Percentiles rank a stretch among this genome's conserved stretches.
These are phyloP conservation scores for Sorex fumeus DNA, from an alignment of 2,113 vertebrate species.

Conservation along the genomic window DNA sequence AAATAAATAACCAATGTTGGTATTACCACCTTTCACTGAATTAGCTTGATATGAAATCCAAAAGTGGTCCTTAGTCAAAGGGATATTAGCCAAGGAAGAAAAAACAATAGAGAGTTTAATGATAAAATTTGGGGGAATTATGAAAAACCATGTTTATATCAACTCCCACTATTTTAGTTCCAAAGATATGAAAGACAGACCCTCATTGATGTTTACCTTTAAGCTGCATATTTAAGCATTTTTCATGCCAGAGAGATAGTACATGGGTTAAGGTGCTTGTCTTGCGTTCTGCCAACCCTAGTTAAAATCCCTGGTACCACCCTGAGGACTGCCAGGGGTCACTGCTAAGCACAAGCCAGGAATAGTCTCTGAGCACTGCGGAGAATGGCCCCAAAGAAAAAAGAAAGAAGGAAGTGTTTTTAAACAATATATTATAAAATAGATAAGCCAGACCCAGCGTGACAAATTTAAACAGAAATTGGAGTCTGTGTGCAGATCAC, in stretches of 20 bases:
- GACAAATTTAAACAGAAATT: background rate
- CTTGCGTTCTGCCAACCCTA: too few species aligned
- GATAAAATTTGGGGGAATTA: background rate
- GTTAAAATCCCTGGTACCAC: too few species aligned
- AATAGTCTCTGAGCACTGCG: background rate
- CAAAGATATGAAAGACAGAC: background rate
- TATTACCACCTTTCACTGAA: background rate
- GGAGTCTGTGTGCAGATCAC: background rate
- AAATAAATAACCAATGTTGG: background rate
- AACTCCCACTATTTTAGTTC: background rate
- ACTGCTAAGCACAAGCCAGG: too few species aligned
- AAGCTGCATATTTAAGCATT: background rate
- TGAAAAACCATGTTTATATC: background rate
- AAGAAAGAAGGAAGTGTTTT: background rate
- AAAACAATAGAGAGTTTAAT: background rate
- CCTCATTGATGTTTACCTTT: background rate
- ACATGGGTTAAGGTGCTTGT: too few species aligned
- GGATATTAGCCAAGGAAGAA: background rate
- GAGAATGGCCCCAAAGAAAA: too few species aligned
- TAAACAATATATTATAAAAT: background rate
- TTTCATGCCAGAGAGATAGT: background rate
- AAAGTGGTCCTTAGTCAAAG: background rate
- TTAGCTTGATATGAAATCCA: slow-evolving; percentile 32
- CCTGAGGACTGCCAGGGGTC: too few species aligned
- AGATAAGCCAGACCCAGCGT: background rate